Conservation (phyloP, 2,888 invertebrate genomes). For the Urechis unicinctus region DNA sequence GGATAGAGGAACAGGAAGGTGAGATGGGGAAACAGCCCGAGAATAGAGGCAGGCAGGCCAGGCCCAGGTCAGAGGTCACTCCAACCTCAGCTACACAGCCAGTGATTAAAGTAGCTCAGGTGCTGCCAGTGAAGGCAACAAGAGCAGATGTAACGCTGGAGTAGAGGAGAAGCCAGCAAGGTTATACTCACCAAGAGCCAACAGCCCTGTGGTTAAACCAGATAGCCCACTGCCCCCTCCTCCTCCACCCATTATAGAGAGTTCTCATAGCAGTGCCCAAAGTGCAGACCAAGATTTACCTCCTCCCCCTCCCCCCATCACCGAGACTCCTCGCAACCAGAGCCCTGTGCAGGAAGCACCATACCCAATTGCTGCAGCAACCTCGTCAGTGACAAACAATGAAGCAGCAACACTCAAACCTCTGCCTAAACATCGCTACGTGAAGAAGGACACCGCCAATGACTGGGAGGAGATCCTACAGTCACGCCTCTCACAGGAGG, state of each 20-base stretch:
- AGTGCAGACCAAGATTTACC: no score
- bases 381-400: no score
- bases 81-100: neutral
- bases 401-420: conserved; percentile 8
- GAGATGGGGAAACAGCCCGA: neutral
- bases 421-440: conserved; percentile 11
- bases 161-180: no score
- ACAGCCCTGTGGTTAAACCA: neutral
- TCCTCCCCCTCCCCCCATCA: neutral
- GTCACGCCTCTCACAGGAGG: conserved; percentile 34
- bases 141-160: no score
- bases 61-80: neutral
- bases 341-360: no score
- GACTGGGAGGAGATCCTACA: conserved; percentile 38
- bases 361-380: no score
- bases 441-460: conserved; percentile 16
- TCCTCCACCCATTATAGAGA: neutral
- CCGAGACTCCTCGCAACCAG: neutral
- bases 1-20: neutral
- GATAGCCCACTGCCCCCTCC: neutral
- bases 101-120: no score
- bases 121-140: no score
- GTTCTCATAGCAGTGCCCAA: neutral
- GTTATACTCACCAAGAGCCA: neutral
- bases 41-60: neutral